Conservation (phyloP, 2,797 vertebrate species). For the Fistularia tabacaria region DNA sequence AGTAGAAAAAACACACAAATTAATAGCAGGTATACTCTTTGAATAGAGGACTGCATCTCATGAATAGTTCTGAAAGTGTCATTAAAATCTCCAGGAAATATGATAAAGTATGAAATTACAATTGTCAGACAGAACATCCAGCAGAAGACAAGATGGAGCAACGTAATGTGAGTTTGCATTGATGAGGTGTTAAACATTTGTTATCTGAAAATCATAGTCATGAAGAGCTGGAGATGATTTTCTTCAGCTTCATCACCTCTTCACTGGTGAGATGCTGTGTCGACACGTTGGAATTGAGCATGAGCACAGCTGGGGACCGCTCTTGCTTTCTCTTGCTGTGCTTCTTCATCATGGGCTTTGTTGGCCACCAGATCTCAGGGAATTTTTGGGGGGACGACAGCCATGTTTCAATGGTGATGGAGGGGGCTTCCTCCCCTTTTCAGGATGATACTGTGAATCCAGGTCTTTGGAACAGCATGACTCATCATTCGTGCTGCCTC, state of each 20-base stretch:
- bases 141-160: too few relatives aligned
- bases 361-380: constrained; percentile 15
- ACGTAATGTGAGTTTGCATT: constrained; percentile 4
- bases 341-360: constrained; percentile 6
- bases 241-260: constrained; percentile 65
- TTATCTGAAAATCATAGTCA: constrained; percentile 29
- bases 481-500: background rate
- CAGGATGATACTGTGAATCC: constrained; percentile 12
- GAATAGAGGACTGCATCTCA: too few relatives aligned
- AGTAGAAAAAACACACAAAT: too few relatives aligned
- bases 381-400: background rate
- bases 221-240: constrained; percentile 57
- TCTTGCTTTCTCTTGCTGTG: constrained; percentile 3
- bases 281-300: constrained; percentile 39
- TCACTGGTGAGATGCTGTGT: constrained; percentile 49
- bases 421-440: constrained; percentile 8
- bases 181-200: constrained; percentile 16
- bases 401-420: too few relatives aligned
- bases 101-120: background rate
- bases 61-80: background rate
- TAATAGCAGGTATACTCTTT: too few relatives aligned
- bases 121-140: too few relatives aligned
- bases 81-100: background rate
- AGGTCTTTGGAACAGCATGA: constrained; percentile 8
- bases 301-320: constrained; percentile 12